phyloP scores from a whole-genome alignment of 1,140 invertebrate genomes.

The Zaprionus vittiger region DNA sequence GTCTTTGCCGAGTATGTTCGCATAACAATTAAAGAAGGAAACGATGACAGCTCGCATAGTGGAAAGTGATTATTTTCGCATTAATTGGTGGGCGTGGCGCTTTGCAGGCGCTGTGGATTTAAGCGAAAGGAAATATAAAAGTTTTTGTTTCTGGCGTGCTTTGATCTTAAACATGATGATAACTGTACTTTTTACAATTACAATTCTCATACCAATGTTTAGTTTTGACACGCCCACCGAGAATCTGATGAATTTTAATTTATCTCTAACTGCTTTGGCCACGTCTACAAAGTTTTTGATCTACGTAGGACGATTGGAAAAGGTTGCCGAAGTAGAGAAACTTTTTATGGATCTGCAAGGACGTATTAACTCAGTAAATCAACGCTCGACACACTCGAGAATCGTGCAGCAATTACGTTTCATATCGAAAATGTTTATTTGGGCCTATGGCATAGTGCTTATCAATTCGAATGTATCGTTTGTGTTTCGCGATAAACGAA shows the following conservation, averaged over 20 bases:
- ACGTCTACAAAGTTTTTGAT: slow-evolving; percentile 48
- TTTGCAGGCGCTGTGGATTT: slow-evolving; percentile 44
- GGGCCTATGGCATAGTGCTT: slow-evolving; percentile 1
- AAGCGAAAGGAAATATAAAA: slow-evolving; percentile 18
- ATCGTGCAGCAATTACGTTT: slow-evolving; percentile 23
- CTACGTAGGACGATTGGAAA: slow-evolving; percentile 36
- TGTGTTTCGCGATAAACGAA: slow-evolving; percentile 28
- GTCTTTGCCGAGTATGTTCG: no score
- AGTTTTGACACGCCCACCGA: slow-evolving; percentile 44
- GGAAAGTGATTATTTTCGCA: slow-evolving; percentile 33
- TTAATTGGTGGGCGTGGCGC: slow-evolving; percentile 28
- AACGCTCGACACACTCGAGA: slow-evolving; percentile 11
- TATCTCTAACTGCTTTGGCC: slow-evolving; percentile 45
- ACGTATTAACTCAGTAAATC: slow-evolving; percentile 27
- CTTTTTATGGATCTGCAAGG: slow-evolving; percentile 43
- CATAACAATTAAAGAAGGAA: not conserved
- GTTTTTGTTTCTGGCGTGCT: slow-evolving; percentile 17
- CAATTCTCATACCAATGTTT: slow-evolving; percentile 26
- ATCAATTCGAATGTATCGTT: slow-evolving; percentile 30
- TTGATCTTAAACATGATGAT: slow-evolving; percentile 33
- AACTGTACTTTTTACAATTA: slow-evolving; percentile 29
- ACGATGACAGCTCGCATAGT: not conserved
- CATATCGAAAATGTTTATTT: slow-evolving; percentile 42
- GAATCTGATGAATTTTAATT: slow-evolving; percentile 60
- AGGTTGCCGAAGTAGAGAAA: slow-evolving; percentile 32